Conservation (phyloP, 1,140 invertebrate genomes). For the Aphelinus certus region DNA sequence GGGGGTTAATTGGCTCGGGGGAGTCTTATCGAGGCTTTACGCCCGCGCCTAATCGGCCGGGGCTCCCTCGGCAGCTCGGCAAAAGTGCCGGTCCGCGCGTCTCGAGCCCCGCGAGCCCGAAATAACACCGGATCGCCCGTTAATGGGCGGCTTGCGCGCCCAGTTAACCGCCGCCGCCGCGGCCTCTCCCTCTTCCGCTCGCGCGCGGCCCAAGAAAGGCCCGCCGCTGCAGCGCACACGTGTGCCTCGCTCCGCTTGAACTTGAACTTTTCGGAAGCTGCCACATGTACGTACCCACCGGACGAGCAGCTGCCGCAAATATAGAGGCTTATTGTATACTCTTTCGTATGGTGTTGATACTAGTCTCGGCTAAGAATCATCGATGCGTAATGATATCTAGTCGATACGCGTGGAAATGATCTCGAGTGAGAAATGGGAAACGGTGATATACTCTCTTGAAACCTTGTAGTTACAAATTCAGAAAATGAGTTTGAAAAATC, state of each 20-base stretch:
- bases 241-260: background rate
- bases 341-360: too few species aligned
- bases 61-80: conserved; percentile 5
- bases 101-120: conserved; percentile 2
- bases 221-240: background rate
- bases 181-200: conserved; percentile 7
- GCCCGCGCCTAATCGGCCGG: background rate
- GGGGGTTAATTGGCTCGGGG: too few species aligned
- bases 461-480: too few species aligned
- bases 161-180: background rate
- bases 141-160: background rate
- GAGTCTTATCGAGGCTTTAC: too few species aligned
- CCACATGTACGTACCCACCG: background rate
- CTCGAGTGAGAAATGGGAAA: too few species aligned
- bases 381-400: too few species aligned
- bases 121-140: conserved; percentile 27
- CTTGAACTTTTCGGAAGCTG: conserved; percentile 3
- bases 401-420: too few species aligned
- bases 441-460: too few species aligned
- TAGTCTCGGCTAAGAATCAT: too few species aligned
- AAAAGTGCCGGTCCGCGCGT: conserved; percentile 10
- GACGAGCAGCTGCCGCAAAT: too few species aligned
- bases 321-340: too few species aligned
- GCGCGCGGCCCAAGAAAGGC: background rate
- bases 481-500: too few species aligned